These are phyloP conservation scores for Halichondria panicea DNA, from an alignment of 37 sponge, comb jelly and placozoan species.

Conservation along the genomic window DNA sequence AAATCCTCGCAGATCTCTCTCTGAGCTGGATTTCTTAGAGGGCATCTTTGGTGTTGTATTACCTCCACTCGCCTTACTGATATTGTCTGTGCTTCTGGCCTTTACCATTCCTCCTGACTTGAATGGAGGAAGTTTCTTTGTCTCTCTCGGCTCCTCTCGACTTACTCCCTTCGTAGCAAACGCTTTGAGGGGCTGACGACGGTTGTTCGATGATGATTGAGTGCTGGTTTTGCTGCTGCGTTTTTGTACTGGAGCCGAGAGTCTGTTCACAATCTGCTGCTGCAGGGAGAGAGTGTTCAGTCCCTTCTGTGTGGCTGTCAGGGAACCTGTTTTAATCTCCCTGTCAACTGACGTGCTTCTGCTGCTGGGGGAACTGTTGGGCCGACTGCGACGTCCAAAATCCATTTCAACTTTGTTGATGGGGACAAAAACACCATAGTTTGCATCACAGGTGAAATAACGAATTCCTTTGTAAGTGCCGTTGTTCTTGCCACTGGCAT, in stretches of 20 bases:
- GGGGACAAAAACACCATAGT: constrained; percentile 62
- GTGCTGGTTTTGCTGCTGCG: not conserved
- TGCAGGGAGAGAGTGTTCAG: constrained; percentile 6
- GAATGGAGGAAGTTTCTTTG: constrained; percentile 3
- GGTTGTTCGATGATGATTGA: not conserved
- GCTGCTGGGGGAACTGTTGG: constrained; percentile 8
- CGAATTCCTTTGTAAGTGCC: constrained; percentile 56
- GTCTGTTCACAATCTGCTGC: constrained; percentile 18
- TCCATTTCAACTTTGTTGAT: constrained; percentile 49
- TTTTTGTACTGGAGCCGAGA: not conserved
- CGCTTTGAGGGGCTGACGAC: constrained; percentile 38
- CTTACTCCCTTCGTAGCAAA: constrained; percentile 25
- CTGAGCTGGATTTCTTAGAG: constrained; percentile 42
- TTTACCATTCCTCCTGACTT: constrained; percentile 22
- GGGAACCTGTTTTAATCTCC: not conserved
- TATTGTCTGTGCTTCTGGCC: constrained; percentile 41
- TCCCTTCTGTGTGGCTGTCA: not conserved
- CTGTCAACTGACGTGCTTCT: constrained; percentile 8
- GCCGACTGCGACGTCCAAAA: constrained; percentile 1
- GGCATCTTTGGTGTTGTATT: not conserved
- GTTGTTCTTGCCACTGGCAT: constrained; percentile 58
- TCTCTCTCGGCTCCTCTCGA: not conserved
- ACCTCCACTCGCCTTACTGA: not conserved
- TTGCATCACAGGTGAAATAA: constrained; percentile 52
- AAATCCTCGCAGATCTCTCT: constrained; percentile 23